Conservation (phyloP, 2,888 invertebrate genomes). For the Choreutis nemorana region DNA sequence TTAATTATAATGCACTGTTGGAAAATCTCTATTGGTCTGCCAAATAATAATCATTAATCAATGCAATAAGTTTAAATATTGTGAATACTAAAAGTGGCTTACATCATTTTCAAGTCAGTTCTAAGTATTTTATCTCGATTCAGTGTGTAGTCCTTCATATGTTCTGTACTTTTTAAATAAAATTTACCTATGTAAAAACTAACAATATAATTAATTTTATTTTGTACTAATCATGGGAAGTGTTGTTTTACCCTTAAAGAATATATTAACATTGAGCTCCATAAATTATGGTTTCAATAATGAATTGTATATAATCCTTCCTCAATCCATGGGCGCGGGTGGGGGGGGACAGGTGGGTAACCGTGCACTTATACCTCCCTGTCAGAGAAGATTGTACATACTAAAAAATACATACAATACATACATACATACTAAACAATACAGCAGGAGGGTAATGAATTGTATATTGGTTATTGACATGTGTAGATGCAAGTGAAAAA, state of each 20-base stretch:
- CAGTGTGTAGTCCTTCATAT: slow-evolving; percentile 66
- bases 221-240: slow-evolving; percentile 68
- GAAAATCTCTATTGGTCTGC: slow-evolving; percentile 67
- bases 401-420: no score
- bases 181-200: slow-evolving; percentile 66
- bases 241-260: slow-evolving; percentile 68
- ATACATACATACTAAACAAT: no score
- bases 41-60: slow-evolving; percentile 58
- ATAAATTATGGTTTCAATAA: slow-evolving; percentile 62
- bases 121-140: slow-evolving; percentile 65
- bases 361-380: no score
- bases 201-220: slow-evolving; percentile 67
- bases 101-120: slow-evolving; percentile 61
- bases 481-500: no score
- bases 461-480: no score
- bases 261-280: slow-evolving; percentile 68
- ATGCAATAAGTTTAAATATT: slow-evolving; percentile 59
- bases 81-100: slow-evolving; percentile 66
- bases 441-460: no score
- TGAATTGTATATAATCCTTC: slow-evolving; percentile 20
- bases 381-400: no score
- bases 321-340: no score
- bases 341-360: no score
- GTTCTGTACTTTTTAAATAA: slow-evolving; percentile 66
- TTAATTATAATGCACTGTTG: slow-evolving; percentile 66